Base-by-base conservation (phyloP, 2,888 invertebrate genomes). In the Stenotaenia linearis region DNA sequence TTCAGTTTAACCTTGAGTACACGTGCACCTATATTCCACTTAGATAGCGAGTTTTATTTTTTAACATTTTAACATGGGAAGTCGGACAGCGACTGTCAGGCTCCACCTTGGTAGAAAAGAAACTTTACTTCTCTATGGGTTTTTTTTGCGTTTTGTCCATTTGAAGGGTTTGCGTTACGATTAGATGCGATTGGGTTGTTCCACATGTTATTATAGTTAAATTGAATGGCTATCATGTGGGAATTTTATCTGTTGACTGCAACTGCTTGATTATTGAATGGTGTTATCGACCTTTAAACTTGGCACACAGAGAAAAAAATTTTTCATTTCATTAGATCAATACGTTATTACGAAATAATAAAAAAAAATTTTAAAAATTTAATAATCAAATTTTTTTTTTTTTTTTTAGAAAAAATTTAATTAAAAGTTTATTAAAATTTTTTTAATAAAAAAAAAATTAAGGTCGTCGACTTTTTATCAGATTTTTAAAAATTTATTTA, bases 211-310 rank as follows among this genome's bases (percentile, higher is more conserved):
- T 50, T 50, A 18, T 50, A 50, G 50, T 28, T 25, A 69, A 69
- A 69, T 25, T 69, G 69, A 15, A 69, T 69, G 23, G 25, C 28
- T 69, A 69, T 69, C 69, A 28, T 69, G 12, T 69, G 69, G 69
- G 69, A 69, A 69, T 69, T 69, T 69, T 69, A 69, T 69, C 69
- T 69, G 25, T 69, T 10, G 69, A 28, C 25, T 28, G 10, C 69
- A 69, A 69, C 25, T 69, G 69, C 25, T 6, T 28, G 69, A 69
- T 69, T 69, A 69, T 69, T 69, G 69, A 28, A 69, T 69, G 28
- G 69, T 69, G 69, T 28, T 69, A 69, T 69, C 69, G 69, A 69
- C 69, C 69, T 69, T 69, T 69, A 69, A 69, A 69, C 69, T 69
- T 69, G 69, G 69, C 69, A 69, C 69, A 69, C 15, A 69, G 50